These are phyloP conservation scores for Danio aesculapii DNA, from an alignment of 2,797 vertebrate species.

Conservation along the genomic window DNA sequence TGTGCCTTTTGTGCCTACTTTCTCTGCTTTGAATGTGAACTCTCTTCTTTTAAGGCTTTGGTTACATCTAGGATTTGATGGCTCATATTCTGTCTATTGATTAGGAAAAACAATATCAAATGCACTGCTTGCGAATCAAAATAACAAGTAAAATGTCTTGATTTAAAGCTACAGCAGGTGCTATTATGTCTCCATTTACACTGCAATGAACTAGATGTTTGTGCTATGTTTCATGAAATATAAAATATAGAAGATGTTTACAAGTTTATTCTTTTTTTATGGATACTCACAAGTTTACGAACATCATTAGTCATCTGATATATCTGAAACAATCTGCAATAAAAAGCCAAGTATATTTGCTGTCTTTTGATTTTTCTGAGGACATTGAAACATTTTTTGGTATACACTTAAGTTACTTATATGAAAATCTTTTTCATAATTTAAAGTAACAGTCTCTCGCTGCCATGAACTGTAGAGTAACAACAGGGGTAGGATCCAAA, in stretches of 20 bases:
- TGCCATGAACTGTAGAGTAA: too few relatives aligned
- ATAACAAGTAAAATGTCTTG: neutral
- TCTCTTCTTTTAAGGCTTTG: slow-evolving; percentile 43
- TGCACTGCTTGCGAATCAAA: neutral
- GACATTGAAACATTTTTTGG: neutral
- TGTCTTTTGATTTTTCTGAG: neutral
- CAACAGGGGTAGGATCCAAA: too few relatives aligned
- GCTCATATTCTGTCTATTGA: slow-evolving; percentile 41
- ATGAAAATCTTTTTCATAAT: neutral
- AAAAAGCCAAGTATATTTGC: neutral
- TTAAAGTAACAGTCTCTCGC: too few relatives aligned
- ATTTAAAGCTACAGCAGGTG: neutral
- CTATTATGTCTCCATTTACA: neutral
- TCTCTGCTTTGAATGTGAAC: slow-evolving; percentile 57
- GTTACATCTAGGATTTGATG: slow-evolving; percentile 41
- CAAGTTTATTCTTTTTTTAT: neutral
- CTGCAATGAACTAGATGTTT: neutral
- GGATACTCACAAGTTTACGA: neutral
- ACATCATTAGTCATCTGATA: neutral
- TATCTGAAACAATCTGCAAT: neutral
- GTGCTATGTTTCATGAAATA: neutral
- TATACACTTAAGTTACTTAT: neutral
- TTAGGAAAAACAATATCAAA: neutral
- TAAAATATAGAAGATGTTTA: neutral
- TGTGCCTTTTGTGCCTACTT: slow-evolving; percentile 53